Conservation (phyloP, 2,888 invertebrate genomes). For the Hemistola chrysoprasaria region DNA sequence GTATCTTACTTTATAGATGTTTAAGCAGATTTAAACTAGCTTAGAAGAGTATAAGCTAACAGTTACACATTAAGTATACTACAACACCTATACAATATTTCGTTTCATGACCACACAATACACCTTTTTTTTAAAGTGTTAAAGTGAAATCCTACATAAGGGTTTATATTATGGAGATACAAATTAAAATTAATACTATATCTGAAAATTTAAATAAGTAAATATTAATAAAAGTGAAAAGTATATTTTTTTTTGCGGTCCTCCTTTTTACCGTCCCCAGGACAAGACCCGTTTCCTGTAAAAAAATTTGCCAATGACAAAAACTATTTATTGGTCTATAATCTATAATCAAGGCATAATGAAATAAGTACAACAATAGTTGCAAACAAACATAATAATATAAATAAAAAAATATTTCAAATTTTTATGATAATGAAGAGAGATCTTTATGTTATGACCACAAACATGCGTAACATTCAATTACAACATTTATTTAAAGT, state of each 20-base stretch:
- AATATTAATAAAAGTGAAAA: slow-evolving; percentile 18
- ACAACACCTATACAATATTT: slow-evolving; percentile 34
- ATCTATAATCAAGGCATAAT: no score
- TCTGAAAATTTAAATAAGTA: no score
- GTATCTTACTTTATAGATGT: slow-evolving; percentile 20
- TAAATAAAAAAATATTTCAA: no score
- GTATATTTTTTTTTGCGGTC: slow-evolving; percentile 35
- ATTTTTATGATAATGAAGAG: no score
- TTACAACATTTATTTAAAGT: no score
- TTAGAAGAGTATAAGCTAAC: slow-evolving; percentile 27
- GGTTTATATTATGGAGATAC: no score
- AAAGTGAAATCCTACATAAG: slow-evolving; percentile 35
- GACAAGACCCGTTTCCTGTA: slow-evolving; percentile 72
- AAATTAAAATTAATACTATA: no score
- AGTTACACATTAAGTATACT: slow-evolving; percentile 18
- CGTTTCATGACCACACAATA: slow-evolving; percentile 59
- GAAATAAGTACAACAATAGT: no score
- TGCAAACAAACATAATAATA: no score
- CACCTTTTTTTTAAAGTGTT: slow-evolving; percentile 19
- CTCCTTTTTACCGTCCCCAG: slow-evolving; percentile 46
- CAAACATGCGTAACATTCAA: no score
- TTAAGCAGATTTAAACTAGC: slow-evolving; percentile 31
- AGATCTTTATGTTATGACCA: no score
- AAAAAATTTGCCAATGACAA: slow-evolving; percentile 29
- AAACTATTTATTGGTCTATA: no score